These are phyloP conservation scores for Proteles cristata DNA, from an alignment of 2,113 vertebrate genomes.

Conservation along the genomic window DNA sequence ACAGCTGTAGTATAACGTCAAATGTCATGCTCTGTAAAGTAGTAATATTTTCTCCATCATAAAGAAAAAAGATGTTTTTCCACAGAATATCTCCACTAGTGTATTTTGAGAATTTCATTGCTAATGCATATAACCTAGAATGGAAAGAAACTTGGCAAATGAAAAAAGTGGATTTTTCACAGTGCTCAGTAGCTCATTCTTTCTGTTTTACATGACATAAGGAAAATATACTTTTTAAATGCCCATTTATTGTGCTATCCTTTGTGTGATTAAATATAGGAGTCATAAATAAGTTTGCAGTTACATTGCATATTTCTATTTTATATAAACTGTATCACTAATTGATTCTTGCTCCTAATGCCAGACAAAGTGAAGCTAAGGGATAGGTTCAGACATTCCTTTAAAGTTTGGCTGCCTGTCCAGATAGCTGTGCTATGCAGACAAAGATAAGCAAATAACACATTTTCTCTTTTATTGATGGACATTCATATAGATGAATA, in stretches of 20 bases:
- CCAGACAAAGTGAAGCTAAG: slow-evolving; percentile 18
- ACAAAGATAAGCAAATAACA: slow-evolving; percentile 17
- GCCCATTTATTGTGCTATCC: neutral
- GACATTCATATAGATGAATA: neutral
- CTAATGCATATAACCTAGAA: neutral
- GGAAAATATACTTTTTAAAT: slow-evolving; percentile 1
- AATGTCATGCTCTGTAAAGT: neutral
- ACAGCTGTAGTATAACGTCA: neutral
- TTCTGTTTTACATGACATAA: neutral
- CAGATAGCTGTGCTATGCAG: neutral
- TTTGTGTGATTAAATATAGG: neutral
- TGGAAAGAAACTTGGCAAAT: neutral
- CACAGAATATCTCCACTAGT: neutral
- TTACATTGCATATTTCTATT: neutral
- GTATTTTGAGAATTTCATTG: neutral
- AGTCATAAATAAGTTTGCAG: neutral
- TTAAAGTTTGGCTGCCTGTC: neutral
- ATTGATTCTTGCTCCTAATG: slow-evolving; percentile 17
- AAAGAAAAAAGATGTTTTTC: neutral
- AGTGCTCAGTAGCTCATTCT: neutral
- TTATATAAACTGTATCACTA: neutral
- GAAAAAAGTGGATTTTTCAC: neutral
- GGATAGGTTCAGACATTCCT: neutral
- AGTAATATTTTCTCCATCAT: slow-evolving; percentile 30
- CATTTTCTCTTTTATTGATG: neutral